phyloP scores from a whole-genome alignment of 2,888 invertebrate species.

The Ashinkailepas kermadecensis region DNA sequence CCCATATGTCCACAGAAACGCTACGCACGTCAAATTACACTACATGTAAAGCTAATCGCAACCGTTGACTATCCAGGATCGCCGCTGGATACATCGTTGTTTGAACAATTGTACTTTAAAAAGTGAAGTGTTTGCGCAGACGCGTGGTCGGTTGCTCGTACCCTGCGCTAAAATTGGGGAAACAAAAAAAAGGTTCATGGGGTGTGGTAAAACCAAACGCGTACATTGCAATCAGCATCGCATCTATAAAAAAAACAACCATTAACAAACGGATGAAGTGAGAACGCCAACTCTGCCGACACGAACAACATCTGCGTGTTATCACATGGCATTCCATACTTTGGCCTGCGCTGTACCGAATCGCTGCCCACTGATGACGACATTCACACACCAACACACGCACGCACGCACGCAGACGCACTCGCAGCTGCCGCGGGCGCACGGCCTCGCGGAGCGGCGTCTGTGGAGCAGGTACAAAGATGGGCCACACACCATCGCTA shows the following conservation, averaged over 20 bases:
- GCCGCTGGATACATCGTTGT: constrained; percentile 2
- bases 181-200: constrained; percentile 7
- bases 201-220: constrained; percentile 20
- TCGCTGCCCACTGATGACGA: neutral
- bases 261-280: constrained; percentile 20
- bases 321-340: constrained; percentile 13
- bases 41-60: constrained; percentile 21
- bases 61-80: neutral
- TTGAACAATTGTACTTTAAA: constrained; percentile 18
- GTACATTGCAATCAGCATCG: neutral
- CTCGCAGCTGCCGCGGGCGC: too few species aligned
- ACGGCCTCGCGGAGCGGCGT: neutral
- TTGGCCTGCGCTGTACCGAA: constrained; percentile 11
- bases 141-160: neutral
- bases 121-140: neutral
- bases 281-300: neutral
- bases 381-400: neutral
- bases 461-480: neutral
- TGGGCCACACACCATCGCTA: neutral
- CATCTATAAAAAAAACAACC: constrained; percentile 11
- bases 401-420: neutral
- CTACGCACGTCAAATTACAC: constrained; percentile 10
- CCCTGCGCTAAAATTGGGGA: neutral
- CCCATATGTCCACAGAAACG: constrained; percentile 7
- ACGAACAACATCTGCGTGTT: constrained; percentile 19